Conservation (phyloP, 2,113 vertebrate species). For the Butastur rufipennis region DNA sequence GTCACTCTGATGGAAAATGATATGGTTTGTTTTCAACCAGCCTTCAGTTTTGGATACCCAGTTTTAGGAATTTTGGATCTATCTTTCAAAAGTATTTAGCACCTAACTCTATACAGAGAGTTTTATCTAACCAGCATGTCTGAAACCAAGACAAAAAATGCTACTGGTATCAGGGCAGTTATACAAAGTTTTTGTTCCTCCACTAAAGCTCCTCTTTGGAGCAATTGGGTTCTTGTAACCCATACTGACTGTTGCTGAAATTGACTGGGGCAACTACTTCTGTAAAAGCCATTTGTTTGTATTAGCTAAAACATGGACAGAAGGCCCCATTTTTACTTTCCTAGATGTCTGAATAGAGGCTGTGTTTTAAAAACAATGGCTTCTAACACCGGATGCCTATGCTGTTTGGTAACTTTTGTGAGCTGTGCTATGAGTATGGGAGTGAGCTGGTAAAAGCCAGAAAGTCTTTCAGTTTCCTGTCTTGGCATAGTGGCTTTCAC, state of each 20-base stretch:
- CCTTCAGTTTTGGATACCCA: not conserved
- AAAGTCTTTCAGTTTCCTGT: not conserved
- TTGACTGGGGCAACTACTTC: not conserved
- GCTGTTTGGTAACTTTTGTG: not conserved
- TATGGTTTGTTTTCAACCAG: not conserved
- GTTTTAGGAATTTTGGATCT: not conserved
- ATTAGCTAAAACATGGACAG: rapidly evolving
- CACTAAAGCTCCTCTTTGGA: not conserved
- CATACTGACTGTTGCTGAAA: not conserved
- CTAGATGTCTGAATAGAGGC: not conserved
- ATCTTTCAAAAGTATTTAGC: not conserved
- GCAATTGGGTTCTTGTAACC: not conserved
- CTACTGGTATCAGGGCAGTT: not conserved
- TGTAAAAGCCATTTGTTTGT: not conserved
- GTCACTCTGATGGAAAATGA: not conserved
- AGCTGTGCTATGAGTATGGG: not conserved
- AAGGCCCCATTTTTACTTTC: not conserved
- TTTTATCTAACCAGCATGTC: not conserved
- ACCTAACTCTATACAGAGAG: not conserved
- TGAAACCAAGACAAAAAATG: not conserved
- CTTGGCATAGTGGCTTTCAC: not conserved
- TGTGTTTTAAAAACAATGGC: not conserved
- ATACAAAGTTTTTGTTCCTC: not conserved
- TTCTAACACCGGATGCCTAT: not conserved
- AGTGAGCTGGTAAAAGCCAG: not conserved